Evolutionary conservation across 64 coral and sea anemone species (phyloP), one percentile per base, ranked within the genome.

Genomic region (Porites australiensis): DNA sequence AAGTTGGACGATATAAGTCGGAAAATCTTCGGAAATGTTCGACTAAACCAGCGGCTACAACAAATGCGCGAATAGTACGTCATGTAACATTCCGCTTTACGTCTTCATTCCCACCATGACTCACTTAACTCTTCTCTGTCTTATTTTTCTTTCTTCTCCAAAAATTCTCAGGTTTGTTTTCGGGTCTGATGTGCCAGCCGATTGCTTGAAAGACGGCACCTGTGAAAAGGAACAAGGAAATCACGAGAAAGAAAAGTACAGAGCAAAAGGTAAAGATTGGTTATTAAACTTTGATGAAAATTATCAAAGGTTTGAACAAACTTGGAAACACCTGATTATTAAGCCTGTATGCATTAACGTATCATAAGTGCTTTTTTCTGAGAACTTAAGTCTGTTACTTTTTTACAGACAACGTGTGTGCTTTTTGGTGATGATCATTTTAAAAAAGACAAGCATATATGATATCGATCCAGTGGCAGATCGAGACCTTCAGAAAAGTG

Each of bases 191-290:
- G 44, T 20, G 6, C 61, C 50, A 68, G 63, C 45, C 4, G 61
- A 84, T 84, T 84, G 81, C 63, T 68, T 8, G 18, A 84, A 50
- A 84, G 81, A 68, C 19, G 81, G 63, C 10, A 68, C 62, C 1
- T 88, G 86, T 47, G 19, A 68, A 23, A 72, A 58, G 6, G 74
- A 93, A 5, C 54, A 75, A 5, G 57, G 21, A 71, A 75, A 92
- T 47, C 89, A 89, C 5, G 76, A 52, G 20, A 96, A 88, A 92
- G 69, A 70, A 21, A 96, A 96, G 73, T 96, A 96, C 89, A 72
- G 15, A 10, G 19, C 70, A 3, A 88, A 83, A 88, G 94, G 94
- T 96, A 57, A 81, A 6, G 13, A 37, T 37, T 37, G 27, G 0
- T 37, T 37, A 37, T 37, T 37, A 37, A 37, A 37, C 27, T 37